Percentiles rank a stretch among this genome's conserved stretches.
These are phyloP conservation scores for Euborellia annulipes DNA, from an alignment of 1,140 invertebrate genomes.

Conservation along the genomic window DNA sequence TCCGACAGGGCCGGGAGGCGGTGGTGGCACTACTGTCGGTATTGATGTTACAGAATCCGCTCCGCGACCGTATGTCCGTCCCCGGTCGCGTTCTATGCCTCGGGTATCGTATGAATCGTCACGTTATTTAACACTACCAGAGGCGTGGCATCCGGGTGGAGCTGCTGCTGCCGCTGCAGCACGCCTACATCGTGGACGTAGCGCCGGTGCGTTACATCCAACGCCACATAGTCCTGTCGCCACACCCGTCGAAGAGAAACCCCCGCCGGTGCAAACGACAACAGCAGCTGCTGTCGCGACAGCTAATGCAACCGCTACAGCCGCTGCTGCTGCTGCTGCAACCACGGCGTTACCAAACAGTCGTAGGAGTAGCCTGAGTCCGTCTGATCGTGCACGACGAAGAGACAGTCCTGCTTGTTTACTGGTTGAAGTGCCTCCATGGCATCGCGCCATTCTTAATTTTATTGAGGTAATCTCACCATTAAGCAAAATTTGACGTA, in stretches of 20 bases:
- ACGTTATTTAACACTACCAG: constrained; percentile 25
- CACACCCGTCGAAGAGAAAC: constrained; percentile 18
- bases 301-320: constrained; percentile 16
- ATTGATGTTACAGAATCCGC: neutral
- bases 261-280: constrained; percentile 16
- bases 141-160: constrained; percentile 11
- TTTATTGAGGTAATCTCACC: constrained; percentile 27
- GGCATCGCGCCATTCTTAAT: constrained; percentile 28
- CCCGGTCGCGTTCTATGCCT: constrained; percentile 34
- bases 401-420: constrained; percentile 24
- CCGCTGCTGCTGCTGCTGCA: constrained; percentile 9
- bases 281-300: constrained; percentile 11
- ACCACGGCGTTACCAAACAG: constrained; percentile 14
- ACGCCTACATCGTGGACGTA: constrained; percentile 21
- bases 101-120: constrained; percentile 31
- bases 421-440: constrained; percentile 26
- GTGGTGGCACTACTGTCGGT: neutral
- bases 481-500: neutral
- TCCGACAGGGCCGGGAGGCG: constrained; percentile 9
- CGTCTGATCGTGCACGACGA: constrained; percentile 25
- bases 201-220: constrained; percentile 19
- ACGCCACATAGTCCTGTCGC: constrained; percentile 18
- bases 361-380: constrained; percentile 26
- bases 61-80: constrained; percentile 21
- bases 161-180: constrained; percentile 13